Conservation (phyloP, 2,888 invertebrate genomes). For the Eurois occulta region DNA sequence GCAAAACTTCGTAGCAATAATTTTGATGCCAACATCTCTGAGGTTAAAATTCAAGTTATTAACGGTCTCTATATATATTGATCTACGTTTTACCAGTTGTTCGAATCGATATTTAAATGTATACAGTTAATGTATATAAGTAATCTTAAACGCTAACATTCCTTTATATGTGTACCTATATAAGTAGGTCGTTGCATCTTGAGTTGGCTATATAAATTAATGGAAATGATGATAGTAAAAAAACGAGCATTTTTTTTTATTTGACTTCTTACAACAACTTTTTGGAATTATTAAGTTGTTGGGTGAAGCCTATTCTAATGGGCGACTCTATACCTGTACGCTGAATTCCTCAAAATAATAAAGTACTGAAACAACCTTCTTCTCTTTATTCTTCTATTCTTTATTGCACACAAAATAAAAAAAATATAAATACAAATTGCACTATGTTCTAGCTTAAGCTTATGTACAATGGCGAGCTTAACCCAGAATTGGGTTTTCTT, state of each 20-base stretch:
- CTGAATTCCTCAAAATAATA: not conserved
- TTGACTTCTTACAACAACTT: not conserved
- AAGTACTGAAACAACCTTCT: not conserved
- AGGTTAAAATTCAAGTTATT: conserved; percentile 82
- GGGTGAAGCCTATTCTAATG: not conserved
- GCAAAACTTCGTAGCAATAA: conserved; percentile 88
- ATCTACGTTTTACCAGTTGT: conserved; percentile 81
- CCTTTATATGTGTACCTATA: conserved; percentile 76
- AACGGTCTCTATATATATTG: conserved; percentile 86
- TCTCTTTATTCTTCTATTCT: too few relatives aligned
- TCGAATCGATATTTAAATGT: conserved; percentile 80
- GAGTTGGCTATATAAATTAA: conserved; percentile 29
- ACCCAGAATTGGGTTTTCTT: too few relatives aligned
- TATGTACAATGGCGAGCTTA: too few relatives aligned
- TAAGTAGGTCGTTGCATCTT: conserved; percentile 60
- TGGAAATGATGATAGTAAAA: not conserved
- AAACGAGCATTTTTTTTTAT: not conserved
- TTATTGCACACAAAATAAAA: too few relatives aligned
- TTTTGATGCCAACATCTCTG: conserved; percentile 87
- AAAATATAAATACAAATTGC: too few relatives aligned
- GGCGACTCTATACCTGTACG: not conserved
- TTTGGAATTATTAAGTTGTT: not conserved
- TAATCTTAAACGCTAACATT: conserved; percentile 89
- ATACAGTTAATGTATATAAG: conserved; percentile 81
- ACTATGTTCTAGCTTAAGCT: too few relatives aligned